Base-by-base conservation (phyloP, 2,113 vertebrate genomes). In the Orycteropus afer region DNA sequence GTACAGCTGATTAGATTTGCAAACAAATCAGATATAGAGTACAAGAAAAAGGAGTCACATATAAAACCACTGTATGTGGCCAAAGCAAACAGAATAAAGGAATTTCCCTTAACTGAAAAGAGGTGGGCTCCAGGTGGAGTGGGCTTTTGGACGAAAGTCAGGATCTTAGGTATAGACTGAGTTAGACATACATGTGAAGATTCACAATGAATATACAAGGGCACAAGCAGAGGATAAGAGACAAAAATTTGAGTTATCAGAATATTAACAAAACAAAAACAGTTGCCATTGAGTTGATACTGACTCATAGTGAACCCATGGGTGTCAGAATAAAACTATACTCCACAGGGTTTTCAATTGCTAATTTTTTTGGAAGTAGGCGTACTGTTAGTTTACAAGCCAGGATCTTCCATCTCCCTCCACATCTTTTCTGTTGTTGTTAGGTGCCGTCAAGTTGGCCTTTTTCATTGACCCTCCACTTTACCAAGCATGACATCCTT, bases 71-170 rank as follows among this genome's bases (percentile, higher is more conserved):
- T 55, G 37, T 55, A 27, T 82, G 27, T 49, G n/a, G 7, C 9
- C 40, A 23, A 53, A 51, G 27, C 10, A 63, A 83, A 53, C n/a
- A 37, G 32, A 90, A 22, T 25, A 53, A 34, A 89, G 1, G 4
- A 49, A 67, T 84, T 90, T 88, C 20, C n/a, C 76, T 88, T 32
- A 83, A 78, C 69, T 86, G n/a, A 65, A 86, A 86, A 89, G 53
- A 49, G 13, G 23, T 47, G 18, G 10, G 37, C 1, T 22, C 22
- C 25, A 51, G 10, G 67, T 86, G n/a, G 53, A 90, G 40, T 10
- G 8, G 53, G 42, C 17, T 71, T 93, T 80, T 55, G 63, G 65
- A 53, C 79, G 49, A 85, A 55, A 53, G 42, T 40, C 22, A 51
- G 23, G 51, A 49, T 32, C 13, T 49, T 8, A 15, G 15, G 18